phyloP scores from a whole-genome alignment of 2,113 vertebrate genomes.

The Ictalurus punctatus region DNA sequence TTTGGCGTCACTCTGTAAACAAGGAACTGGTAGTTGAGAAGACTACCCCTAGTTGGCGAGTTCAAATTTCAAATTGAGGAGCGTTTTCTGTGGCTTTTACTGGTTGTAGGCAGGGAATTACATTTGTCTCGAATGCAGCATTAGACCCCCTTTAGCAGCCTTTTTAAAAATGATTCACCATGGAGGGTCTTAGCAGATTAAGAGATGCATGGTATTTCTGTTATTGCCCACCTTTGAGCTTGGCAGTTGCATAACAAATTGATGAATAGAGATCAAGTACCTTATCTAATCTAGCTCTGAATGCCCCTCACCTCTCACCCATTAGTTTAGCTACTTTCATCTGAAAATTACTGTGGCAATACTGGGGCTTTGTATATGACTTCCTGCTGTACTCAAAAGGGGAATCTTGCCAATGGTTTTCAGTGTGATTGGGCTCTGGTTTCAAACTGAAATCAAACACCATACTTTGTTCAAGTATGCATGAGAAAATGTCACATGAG shows the following conservation, averaged over 20 bases:
- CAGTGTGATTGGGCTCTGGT: not conserved
- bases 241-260: constrained; percentile 39
- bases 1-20: not conserved
- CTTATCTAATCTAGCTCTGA: constrained; percentile 32
- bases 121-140: not conserved
- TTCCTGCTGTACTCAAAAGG: constrained; percentile 15
- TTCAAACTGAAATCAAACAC: constrained; percentile 22
- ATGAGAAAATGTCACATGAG: constrained; percentile 25
- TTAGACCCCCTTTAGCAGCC: not conserved
- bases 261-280: constrained; percentile 28
- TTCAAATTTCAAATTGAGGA: not conserved
- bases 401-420: constrained; percentile 24
- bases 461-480: constrained; percentile 34
- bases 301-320: constrained; percentile 30
- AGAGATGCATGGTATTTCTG: not conserved
- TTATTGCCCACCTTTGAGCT: constrained; percentile 1
- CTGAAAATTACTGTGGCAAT: constrained; percentile 33
- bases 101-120: not conserved
- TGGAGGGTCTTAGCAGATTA: not conserved
- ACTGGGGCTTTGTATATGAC: not conserved
- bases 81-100: not conserved
- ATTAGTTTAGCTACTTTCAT: constrained; percentile 50
- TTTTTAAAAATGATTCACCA: constrained; percentile 20
- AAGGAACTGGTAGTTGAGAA: not conserved
- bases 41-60: not conserved